Base-by-base conservation (phyloP, 2,888 invertebrate species). In the Osmoderma eremita region DNA sequence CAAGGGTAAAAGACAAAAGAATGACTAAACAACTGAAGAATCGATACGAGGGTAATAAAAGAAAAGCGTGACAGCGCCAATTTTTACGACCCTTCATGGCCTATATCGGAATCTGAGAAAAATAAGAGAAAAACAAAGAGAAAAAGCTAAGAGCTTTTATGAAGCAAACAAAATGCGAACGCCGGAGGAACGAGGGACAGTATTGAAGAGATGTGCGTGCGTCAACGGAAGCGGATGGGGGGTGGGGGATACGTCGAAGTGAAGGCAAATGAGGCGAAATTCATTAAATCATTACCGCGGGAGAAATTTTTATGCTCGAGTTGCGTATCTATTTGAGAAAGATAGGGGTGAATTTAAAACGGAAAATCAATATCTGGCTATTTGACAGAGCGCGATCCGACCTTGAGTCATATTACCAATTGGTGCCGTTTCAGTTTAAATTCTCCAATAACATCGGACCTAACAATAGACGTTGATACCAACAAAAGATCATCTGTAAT, bases 71-170 rank as follows among this genome's bases (percentile, higher is more conserved):
- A 30, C 51, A 51, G 51, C 30, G 15, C 51, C 51, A 30, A 51
- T 51, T 51, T 51, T 51, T 51, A 51, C 51, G 51, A 51, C 24
- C 30, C 36, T 24, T 30, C 51, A 51, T 30, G 51, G 51, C 51
- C 51, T 51, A 51, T 15, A 51, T 51, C 30, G 36, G 15, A 36
- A 51, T 15, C 24, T 51, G 13, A 36, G 51, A 30, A 30, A 51
- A 51, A 51, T 15, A 15, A n/a, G 36, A 51, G 13, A 51, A 24
- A 51, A 51, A 51, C 30, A 30, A 49, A 22, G 13, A 30, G 17
- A 51, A 30, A 15, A 51, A 51, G 30, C 51, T 30, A 30, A 51
- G 30, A 30, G 51, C 51, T 51, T 51, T 51, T 51, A 45, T 18
- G 45, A 45, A 18, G 3, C 15, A 45, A 45, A 45, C 45, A 45